Base-by-base conservation (phyloP, 2,888 invertebrate species). In the Ormyrus rosae region DNA sequence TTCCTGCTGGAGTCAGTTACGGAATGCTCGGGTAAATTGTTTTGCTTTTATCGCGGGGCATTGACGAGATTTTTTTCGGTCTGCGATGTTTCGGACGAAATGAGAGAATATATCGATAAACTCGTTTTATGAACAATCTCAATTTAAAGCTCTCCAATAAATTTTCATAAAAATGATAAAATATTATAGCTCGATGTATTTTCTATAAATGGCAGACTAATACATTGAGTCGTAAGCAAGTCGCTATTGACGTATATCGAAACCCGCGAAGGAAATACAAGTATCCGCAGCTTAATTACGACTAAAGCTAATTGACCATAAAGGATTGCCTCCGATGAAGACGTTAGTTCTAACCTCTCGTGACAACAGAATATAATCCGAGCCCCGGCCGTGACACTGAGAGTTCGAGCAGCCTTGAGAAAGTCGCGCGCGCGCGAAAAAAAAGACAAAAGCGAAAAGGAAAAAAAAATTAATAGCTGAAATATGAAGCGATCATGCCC, bases 401-500 rank as follows among this genome's bases (percentile, higher is more conserved):
- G 50, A 51, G 60, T 61, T 60, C 34, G 34, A 3, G 34, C 34
- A 50, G 9, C 60, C 60, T 61, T 60, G 60, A 58, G 46, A 45
- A 45, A 11, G 11, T 34, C 2, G 11, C 5, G 13, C 6, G 46
- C 3, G 69, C n/a, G 69, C 45, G 45, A 5, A 71, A 72, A 70
- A 72, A 67, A 45, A 13, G 13, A 19, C 19, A 19, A 19, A 19
- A 19, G 19, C 19, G 19, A 19, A 19, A 19, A 19, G n/a, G n/a
- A 69, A 34, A 70, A 65, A 72, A 70, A 72, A 67, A 51, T 55
- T 71, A 80, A 75, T 71, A 60, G 46, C 9, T 67, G 67, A 76
- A 61, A 72, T 76, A 76, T 63, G 76, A 76, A 72, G 63, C 61
- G 71, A 68, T 72, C 71, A 72, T 13, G 50, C 56, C 11, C 46